Evolutionary conservation across 2,113 vertebrate genomes (phyloP).

Genomic region (Columba janthina): DNA sequence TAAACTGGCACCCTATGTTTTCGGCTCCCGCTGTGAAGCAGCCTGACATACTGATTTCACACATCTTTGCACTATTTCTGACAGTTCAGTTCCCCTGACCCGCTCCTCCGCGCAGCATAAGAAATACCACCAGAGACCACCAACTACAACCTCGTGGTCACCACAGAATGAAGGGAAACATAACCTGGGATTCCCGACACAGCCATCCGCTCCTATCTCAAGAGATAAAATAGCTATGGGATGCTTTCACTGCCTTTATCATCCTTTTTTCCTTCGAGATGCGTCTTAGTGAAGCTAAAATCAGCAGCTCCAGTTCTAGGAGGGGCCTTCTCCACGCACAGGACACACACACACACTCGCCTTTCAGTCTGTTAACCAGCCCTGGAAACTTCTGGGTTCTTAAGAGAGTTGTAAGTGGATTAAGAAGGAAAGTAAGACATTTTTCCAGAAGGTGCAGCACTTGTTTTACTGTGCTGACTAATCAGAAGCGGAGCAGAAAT

Average conservation of each 20-base stretch:
- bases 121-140: neutral
- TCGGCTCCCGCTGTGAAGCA: neutral
- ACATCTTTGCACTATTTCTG: neutral
- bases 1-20: fast-evolving
- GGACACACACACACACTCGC: neutral
- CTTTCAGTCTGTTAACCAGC: neutral
- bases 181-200: neutral
- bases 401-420: neutral
- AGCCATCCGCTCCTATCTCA: neutral
- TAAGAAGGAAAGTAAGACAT: neutral
- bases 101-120: neutral
- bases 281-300: neutral
- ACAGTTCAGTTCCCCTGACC: neutral
- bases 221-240: neutral
- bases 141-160: neutral
- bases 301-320: neutral
- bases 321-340: neutral
- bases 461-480: neutral
- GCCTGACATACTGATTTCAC: neutral
- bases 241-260: neutral
- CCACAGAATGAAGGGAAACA: neutral
- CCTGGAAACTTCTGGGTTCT: neutral
- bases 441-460: neutral
- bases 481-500: neutral
- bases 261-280: neutral